Conservation (phyloP, 1,140 invertebrate species). For the Drosophila equinoxialis region DNA sequence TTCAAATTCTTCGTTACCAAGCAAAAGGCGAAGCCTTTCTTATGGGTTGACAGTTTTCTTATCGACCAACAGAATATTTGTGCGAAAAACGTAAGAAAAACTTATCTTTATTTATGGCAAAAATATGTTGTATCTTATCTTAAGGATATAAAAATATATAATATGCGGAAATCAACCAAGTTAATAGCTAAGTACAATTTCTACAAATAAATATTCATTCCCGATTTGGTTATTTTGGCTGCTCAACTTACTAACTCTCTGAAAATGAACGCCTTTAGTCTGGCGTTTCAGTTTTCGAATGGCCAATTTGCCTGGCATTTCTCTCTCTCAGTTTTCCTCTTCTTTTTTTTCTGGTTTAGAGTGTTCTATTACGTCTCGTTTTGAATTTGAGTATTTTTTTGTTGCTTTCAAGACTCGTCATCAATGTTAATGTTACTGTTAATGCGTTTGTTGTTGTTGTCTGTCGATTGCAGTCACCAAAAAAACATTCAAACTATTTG, state of each 20-base stretch:
- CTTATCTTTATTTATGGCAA: background rate
- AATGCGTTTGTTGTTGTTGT: background rate
- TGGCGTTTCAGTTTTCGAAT: constrained; percentile 45
- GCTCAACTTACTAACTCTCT: background rate
- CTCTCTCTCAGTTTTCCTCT: background rate
- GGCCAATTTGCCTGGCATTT: background rate
- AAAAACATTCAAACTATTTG: constrained; percentile 10
- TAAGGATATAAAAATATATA: constrained; percentile 6
- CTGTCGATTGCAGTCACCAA: constrained; percentile 21
- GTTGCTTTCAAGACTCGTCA: background rate
- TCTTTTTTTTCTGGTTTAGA: background rate
- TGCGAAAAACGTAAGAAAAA: constrained; percentile 1
- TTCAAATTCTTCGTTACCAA: background rate
- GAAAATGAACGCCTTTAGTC: constrained; percentile 34
- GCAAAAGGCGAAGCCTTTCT: constrained; percentile 5
- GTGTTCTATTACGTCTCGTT: constrained; percentile 48
- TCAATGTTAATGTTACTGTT: constrained; percentile 5
- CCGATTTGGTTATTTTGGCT: too few relatives aligned
- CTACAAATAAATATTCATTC: background rate
- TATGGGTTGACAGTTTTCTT: constrained; percentile 1
- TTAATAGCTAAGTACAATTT: background rate
- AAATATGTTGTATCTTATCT: constrained; percentile 4
- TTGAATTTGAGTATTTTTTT: constrained; percentile 20
- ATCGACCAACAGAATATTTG: background rate
- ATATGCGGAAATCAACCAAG: constrained; percentile 9